Percentiles rank a stretch among this genome's conserved stretches.
Conservation (phyloP, 2,888 invertebrate genomes). For the Alloscopus bannaensis region DNA sequence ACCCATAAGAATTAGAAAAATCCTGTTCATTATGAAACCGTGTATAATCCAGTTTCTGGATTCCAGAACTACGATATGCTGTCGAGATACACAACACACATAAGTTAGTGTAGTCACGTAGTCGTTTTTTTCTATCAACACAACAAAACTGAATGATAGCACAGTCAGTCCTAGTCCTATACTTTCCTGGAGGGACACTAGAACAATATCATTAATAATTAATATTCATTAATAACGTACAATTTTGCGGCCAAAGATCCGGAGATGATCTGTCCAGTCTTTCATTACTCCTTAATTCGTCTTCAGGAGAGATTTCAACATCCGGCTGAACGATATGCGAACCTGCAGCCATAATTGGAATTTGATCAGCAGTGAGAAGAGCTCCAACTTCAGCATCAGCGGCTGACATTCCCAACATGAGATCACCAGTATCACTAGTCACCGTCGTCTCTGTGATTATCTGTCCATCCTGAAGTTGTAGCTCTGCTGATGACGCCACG, state of each 20-base stretch:
- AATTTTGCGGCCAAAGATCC: constrained; percentile 96
- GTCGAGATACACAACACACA: too few relatives aligned
- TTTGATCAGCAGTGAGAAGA: constrained; percentile 61
- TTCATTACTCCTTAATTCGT: constrained; percentile 90
- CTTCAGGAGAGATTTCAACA: constrained; percentile 77
- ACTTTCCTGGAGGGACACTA: too few relatives aligned
- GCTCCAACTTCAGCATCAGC: constrained; percentile 51
- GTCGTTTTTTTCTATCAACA: too few relatives aligned
- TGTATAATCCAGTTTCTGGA: too few relatives aligned
- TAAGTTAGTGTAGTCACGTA: too few relatives aligned
- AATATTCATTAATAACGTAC: too few relatives aligned
- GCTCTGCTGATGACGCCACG: constrained; percentile 49
- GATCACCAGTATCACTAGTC: constrained; percentile 43
- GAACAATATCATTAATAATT: too few relatives aligned
- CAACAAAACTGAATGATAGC: too few relatives aligned
- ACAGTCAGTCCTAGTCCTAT: too few relatives aligned
- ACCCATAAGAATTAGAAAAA: too few relatives aligned
- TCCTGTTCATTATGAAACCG: too few relatives aligned
- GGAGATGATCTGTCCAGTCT: constrained; percentile 96
- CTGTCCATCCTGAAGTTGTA: constrained; percentile 54
- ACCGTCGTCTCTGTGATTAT: constrained; percentile 55
- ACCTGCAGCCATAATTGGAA: constrained; percentile 63
- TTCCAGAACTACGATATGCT: too few relatives aligned
- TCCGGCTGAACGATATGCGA: constrained; percentile 62
- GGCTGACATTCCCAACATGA: constrained; percentile 42